A percentile compares a stretch with the other conserved stretches of the same genome.
phyloP scores from a whole-genome alignment of 2,888 invertebrate species.

The Abrostola triplasia region DNA sequence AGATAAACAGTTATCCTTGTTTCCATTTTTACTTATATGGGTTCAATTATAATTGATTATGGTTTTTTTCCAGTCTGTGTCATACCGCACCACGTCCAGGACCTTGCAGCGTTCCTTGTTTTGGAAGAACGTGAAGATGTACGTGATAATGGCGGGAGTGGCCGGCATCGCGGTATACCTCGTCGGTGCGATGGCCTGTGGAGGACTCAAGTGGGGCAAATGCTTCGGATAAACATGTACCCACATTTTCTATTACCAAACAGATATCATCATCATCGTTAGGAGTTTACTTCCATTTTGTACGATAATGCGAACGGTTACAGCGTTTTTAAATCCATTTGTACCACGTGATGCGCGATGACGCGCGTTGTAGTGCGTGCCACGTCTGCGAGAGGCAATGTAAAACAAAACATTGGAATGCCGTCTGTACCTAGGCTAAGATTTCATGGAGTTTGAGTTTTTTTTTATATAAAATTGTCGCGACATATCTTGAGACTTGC shows the following conservation, averaged over 20 bases:
- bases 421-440: neutral
- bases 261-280: slow-evolving; percentile 25
- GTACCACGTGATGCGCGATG: neutral
- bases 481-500: neutral
- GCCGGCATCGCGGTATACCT: slow-evolving; percentile 93
- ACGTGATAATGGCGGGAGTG: slow-evolving; percentile 90
- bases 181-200: slow-evolving; percentile 95
- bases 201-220: slow-evolving; percentile 93
- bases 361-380: neutral
- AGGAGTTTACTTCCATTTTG: slow-evolving; percentile 21
- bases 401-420: neutral
- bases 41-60: no score
- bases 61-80: slow-evolving; percentile 91
- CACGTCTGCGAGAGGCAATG: neutral
- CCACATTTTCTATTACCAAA: slow-evolving; percentile 32
- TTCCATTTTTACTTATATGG: no score
- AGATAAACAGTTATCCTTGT: no score
- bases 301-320: slow-evolving; percentile 16
- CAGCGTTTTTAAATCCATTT: neutral
- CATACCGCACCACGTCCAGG: slow-evolving; percentile 95
- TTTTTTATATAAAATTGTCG: neutral
- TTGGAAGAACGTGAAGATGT: slow-evolving; percentile 98
- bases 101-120: slow-evolving; percentile 95
- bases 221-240: slow-evolving; percentile 86
- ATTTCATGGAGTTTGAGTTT: neutral